Evolutionary conservation across 2,113 vertebrate genomes (phyloP), one percentile per base, ranked within the genome.

Genomic region (human): DNA sequence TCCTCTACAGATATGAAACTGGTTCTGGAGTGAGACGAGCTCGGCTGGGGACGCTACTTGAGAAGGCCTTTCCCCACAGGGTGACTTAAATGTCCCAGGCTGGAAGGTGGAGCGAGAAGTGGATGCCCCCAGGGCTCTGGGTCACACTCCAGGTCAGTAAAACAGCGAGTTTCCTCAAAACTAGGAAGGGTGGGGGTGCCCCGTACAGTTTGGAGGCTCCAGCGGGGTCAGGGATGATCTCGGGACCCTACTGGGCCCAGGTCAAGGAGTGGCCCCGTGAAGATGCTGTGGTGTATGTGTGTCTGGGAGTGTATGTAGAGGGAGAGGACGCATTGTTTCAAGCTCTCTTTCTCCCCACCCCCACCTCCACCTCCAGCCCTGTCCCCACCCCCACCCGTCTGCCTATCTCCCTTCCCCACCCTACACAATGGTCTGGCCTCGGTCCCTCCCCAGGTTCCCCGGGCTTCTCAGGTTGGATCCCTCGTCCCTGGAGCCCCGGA

Each of bases 21-120:
- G 82, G 97, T 94, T 94, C 96, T 84, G 98, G 97, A 93, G 97
- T 97, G 96, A 97, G 97, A 92, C 93, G 76, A 17, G n/a, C 75
- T 92, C 91, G 73, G 32, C 64, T 83, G 86, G 82, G 89, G 61
- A 91, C 32, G 59, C 93, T 87, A 91, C 92, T 81, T 85, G 35
- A 94, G 85, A 95, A 96, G 78, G 97, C 95, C 95, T 84, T n/a
- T 97, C 98, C 97, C 97, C 48, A 90, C 96, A 90, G 91, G 96
- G 96, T 96, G 97, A 96, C 97, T 98, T 99, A 97, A 98, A 98
- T 98, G 98, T 97, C 96, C 97, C 98, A 97, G 61, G 83, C 97
- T 97, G 94, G 86, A 97, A 96, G 90, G 89, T 91, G 92, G 95
- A 97, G 96, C 73, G 78, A 95, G 92, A 95, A 79, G 90, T 92